These are phyloP conservation scores for Papilio polytes DNA, from an alignment of 1,140 invertebrate species.

Conservation along the genomic window DNA sequence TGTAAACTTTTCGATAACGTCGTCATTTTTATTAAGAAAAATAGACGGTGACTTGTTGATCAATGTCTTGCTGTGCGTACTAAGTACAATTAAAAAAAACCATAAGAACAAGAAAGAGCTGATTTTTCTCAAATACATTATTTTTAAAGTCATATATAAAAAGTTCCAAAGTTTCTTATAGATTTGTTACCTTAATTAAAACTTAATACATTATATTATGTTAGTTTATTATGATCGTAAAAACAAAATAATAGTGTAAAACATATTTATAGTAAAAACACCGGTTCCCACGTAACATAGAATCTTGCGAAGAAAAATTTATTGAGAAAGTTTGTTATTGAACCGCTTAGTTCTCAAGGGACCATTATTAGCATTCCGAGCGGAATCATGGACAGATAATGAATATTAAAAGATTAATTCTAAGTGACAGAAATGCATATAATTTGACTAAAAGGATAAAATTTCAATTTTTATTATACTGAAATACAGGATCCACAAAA, in stretches of 20 bases:
- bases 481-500: no score
- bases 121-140: neutral
- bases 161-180: neutral
- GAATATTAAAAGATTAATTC: neutral
- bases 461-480: neutral
- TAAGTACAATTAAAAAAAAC: neutral
- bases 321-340: slow-evolving; percentile 21
- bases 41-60: neutral
- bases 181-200: neutral
- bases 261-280: slow-evolving; percentile 15
- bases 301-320: neutral
- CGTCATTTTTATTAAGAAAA: neutral
- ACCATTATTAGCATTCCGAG: slow-evolving; percentile 10
- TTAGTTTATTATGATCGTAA: neutral
- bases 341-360: neutral
- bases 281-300: slow-evolving; percentile 17
- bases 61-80: no score
- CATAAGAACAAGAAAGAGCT: neutral
- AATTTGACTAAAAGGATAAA: neutral
- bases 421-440: neutral
- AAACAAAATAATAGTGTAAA: neutral
- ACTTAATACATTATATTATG: neutral
- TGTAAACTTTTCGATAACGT: neutral
- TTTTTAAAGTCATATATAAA: neutral
- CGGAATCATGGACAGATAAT: neutral